phyloP scores from a whole-genome alignment of 1,140 invertebrate species.

The Olivierus martensii region DNA sequence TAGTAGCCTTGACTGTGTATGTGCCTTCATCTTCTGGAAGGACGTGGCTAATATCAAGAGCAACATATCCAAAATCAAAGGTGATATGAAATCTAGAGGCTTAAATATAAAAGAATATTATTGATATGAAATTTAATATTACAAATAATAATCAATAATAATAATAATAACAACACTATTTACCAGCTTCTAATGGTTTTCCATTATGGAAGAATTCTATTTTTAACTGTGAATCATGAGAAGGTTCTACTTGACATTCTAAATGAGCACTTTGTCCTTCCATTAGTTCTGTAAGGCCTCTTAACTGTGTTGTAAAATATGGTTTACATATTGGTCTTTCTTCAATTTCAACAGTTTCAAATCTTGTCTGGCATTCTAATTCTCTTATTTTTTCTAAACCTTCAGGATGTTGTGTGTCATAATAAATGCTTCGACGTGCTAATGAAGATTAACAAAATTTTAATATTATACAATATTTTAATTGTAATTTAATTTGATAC shows the following conservation, averaged over 20 bases:
- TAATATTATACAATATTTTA: neutral
- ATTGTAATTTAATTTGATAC: neutral
- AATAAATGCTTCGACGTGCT: conserved; percentile 54
- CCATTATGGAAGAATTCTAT: conserved; percentile 63
- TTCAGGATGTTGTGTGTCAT: conserved; percentile 90
- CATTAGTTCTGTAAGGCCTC: conserved; percentile 61
- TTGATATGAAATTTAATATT: no score
- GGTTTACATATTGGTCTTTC: conserved; percentile 72
- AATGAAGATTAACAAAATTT: conserved; percentile 1
- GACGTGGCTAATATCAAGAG: conserved; percentile 75
- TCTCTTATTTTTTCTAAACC: conserved; percentile 81
- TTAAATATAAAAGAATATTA: neutral
- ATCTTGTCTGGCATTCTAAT: conserved; percentile 53
- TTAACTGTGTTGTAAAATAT: conserved; percentile 66
- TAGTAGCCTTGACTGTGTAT: conserved; percentile 78
- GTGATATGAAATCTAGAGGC: conserved; percentile 78
- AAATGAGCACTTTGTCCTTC: conserved; percentile 76
- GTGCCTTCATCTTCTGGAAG: conserved; percentile 88
- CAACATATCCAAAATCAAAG: conserved; percentile 90
- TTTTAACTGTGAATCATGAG: conserved; percentile 74
- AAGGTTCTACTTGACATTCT: conserved; percentile 54
- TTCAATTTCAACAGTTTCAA: conserved; percentile 24
- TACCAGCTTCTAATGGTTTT: conserved; percentile 39
- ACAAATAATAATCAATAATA: no score
- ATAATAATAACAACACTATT: neutral